A percentile compares a stretch with the other conserved stretches of the same genome.
phyloP scores from a whole-genome alignment of 35 echinoderm and acorn worm species.

The Anneissia japonica region DNA sequence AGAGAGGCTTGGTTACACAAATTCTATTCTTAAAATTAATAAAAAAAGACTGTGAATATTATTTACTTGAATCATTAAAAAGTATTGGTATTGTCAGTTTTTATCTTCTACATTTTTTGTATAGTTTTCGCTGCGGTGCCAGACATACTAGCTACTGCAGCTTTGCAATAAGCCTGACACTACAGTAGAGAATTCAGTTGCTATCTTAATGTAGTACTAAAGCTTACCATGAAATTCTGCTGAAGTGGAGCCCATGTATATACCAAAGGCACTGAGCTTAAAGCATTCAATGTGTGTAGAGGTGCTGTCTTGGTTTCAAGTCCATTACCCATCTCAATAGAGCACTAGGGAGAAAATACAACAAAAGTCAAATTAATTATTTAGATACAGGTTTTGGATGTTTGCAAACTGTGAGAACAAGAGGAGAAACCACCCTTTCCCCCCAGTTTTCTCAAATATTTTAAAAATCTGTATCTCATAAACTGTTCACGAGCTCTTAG shows the following conservation, averaged over 20 bases:
- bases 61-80: no score
- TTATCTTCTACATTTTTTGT: no score
- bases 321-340: conserved; percentile 58
- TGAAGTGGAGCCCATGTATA: conserved; percentile 95
- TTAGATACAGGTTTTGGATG: background rate
- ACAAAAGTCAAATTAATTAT: background rate
- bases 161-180: no score
- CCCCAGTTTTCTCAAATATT: background rate
- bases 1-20: no score
- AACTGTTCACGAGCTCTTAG: background rate
- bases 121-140: no score
- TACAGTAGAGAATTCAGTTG: no score
- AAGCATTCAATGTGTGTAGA: conserved; percentile 73
- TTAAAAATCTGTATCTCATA: background rate
- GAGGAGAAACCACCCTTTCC: background rate
- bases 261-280: conserved; percentile 64
- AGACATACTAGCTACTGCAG: no score
- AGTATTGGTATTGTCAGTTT: no score
- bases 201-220: background rate
- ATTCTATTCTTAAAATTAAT: no score
- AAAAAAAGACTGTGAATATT: no score
- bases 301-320: conserved; percentile 55
- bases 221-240: conserved; percentile 97
- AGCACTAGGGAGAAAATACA: conserved; percentile 46
- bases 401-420: background rate